Base-by-base conservation (phyloP, 2,113 vertebrate species). In the Brachypteracias leptosomus region DNA sequence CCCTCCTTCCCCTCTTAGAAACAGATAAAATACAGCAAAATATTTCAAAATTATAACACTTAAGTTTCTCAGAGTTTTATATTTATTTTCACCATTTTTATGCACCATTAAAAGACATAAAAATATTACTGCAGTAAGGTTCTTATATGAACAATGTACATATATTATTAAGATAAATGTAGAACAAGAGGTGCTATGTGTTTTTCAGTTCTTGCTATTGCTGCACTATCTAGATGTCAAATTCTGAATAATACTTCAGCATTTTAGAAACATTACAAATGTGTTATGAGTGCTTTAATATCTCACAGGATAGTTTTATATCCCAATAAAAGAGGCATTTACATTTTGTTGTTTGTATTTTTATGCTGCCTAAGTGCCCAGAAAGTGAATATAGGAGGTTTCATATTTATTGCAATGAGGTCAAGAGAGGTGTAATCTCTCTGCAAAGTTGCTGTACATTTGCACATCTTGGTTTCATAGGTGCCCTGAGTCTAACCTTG, bases 401-500 rank as follows among this genome's bases (percentile, higher is more conserved):
- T 11, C 1, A 3, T 74, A 84, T 93, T 91, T 93, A 83, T 92
- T 81, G 38, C 6, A 3, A 12, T 21, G 38, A 75, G 76, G 72
- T 92, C 72, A 88, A 74, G 74, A 89, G 52, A 85, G 55, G 67
- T 8, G 52, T 44, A 91, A 72, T 92, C 49, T 78, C 49, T 51
- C 57, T 57, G 70, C 24, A 72, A 80, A 92, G 51, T 65, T 71
- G 47, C 47, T 72, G 63, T 52, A 71, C 14, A 24, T 90, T 77
- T 81, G 51, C 57, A 68, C 46, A 78, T 38, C 20, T 4, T 10
- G 9, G 14, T 81, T 94, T 75, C 61, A 35, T 25, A 71, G 79
- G 49, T 81, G 85, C 44, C 95, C 59, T 96, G 51, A 86, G 33
- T 25, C 38, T 96, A 93, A 96, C 95, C 95, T 96, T 96, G 90